These are phyloP conservation scores for Hemaris fuciformis DNA, from an alignment of 2,888 invertebrate genomes.

Conservation along the genomic window DNA sequence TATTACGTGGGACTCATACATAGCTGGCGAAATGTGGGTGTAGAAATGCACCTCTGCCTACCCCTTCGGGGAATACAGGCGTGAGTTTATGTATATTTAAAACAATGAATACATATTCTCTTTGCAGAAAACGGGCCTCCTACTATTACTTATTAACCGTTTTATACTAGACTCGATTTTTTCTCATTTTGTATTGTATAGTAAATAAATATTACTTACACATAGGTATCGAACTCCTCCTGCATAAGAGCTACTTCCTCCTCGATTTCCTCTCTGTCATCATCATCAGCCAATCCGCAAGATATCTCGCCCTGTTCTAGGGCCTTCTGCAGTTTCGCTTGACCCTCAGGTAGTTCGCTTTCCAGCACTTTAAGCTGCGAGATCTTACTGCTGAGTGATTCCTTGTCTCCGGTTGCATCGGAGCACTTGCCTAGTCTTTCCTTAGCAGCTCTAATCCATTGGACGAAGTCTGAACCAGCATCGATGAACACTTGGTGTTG, in stretches of 20 bases:
- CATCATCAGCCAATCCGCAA: slow-evolving; percentile 90
- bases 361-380: slow-evolving; percentile 92
- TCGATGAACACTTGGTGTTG: slow-evolving; percentile 96
- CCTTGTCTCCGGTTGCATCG: slow-evolving; percentile 95
- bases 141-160: too few relatives aligned
- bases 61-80: too few relatives aligned
- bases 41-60: too few relatives aligned
- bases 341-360: slow-evolving; percentile 91
- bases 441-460: slow-evolving; percentile 95
- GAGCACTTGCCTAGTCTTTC: slow-evolving; percentile 95
- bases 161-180: too few relatives aligned
- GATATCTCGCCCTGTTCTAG: slow-evolving; percentile 92
- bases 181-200: too few relatives aligned
- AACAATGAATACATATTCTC: too few relatives aligned
- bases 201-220: slow-evolving; percentile 77
- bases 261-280: slow-evolving; percentile 94
- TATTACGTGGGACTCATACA: too few relatives aligned
- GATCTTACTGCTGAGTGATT: slow-evolving; percentile 91
- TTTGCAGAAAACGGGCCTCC: too few relatives aligned
- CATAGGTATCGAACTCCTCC: slow-evolving; percentile 93
- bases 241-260: slow-evolving; percentile 95
- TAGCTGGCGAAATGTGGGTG: too few relatives aligned
- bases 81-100: too few relatives aligned
- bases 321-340: slow-evolving; percentile 90
- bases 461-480: slow-evolving; percentile 93